Percentiles rank a stretch among this genome's conserved stretches.
Evolutionary conservation across 2,888 invertebrate genomes (phyloP).

Genomic region (Sisyra terminalis): DNA sequence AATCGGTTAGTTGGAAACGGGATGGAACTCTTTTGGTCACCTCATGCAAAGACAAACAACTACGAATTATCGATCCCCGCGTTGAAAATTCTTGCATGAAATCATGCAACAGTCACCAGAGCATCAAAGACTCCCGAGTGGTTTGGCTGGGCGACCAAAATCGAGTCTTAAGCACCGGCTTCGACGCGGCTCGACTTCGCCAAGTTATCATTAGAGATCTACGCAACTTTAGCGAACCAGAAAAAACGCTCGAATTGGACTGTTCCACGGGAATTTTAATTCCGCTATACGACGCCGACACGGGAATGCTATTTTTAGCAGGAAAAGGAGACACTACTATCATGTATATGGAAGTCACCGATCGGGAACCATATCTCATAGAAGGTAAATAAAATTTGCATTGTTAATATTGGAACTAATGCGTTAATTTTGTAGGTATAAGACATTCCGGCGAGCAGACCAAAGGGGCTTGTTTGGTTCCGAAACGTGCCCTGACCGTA

Average conservation of each 20-base stretch:
- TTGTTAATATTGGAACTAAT: not conserved
- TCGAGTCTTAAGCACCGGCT: conserved; percentile 76
- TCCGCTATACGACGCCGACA: conserved; percentile 85
- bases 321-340: conserved; percentile 92
- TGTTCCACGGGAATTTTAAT: conserved; percentile 82
- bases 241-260: conserved; percentile 66
- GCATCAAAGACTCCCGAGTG: conserved; percentile 79
- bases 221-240: conserved; percentile 58
- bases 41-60: conserved; percentile 81
- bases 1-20: conserved; percentile 79
- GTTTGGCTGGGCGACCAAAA: conserved; percentile 81
- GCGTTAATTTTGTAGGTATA: conserved; percentile 27
- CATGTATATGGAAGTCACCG: conserved; percentile 76
- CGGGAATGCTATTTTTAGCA: conserved; percentile 86
- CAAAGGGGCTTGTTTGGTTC: conserved; percentile 83
- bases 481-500: conserved; percentile 82
- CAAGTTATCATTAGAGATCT: conserved; percentile 82
- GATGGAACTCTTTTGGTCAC: conserved; percentile 71
- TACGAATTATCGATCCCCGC: conserved; percentile 74
- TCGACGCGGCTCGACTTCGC: conserved; percentile 69
- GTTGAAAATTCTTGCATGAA: conserved; percentile 39
- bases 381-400: conserved; percentile 33
- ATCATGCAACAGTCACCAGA: conserved; percentile 65
- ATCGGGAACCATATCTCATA: conserved; percentile 76
- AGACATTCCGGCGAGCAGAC: conserved; percentile 88